These are phyloP conservation scores for Nebria salina DNA, from an alignment of 2,888 invertebrate genomes.

Conservation along the genomic window DNA sequence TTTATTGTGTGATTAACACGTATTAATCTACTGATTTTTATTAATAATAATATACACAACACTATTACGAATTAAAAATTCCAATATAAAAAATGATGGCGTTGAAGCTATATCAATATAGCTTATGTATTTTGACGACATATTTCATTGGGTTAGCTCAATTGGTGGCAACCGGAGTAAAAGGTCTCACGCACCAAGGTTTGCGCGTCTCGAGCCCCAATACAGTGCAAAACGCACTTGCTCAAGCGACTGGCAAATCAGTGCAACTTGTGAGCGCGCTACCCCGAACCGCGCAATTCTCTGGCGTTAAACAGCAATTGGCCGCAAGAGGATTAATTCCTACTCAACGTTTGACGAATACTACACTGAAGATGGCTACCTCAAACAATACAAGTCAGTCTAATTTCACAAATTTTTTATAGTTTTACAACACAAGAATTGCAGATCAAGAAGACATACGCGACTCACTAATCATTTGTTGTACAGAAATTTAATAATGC, in stretches of 20 bases:
- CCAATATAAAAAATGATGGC: background rate
- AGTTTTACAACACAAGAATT: background rate
- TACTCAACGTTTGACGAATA: constrained; percentile 54
- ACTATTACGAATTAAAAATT: no score
- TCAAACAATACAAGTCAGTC: constrained; percentile 61
- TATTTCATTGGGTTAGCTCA: constrained; percentile 62
- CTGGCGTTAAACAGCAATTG: constrained; percentile 54
- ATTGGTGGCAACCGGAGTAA: constrained; percentile 73
- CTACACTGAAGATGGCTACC: constrained; percentile 61
- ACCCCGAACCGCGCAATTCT: constrained; percentile 58
- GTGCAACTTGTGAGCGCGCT: constrained; percentile 55
- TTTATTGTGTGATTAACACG: background rate
- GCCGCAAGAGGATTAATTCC: constrained; percentile 58
- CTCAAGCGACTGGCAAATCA: constrained; percentile 54
- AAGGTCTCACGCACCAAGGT: constrained; percentile 62
- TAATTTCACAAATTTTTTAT: constrained; percentile 22
- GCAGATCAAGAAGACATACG: constrained; percentile 17
- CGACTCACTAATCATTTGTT: background rate
- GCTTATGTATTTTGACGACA: background rate
- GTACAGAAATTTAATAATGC: constrained; percentile 17
- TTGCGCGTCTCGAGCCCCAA: constrained; percentile 56
- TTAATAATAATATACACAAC: background rate
- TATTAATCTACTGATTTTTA: background rate
- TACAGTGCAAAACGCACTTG: constrained; percentile 55
- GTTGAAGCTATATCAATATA: background rate